phyloP scores from a whole-genome alignment of 1,140 invertebrate genomes.

The Gonatopus flavifemur region DNA sequence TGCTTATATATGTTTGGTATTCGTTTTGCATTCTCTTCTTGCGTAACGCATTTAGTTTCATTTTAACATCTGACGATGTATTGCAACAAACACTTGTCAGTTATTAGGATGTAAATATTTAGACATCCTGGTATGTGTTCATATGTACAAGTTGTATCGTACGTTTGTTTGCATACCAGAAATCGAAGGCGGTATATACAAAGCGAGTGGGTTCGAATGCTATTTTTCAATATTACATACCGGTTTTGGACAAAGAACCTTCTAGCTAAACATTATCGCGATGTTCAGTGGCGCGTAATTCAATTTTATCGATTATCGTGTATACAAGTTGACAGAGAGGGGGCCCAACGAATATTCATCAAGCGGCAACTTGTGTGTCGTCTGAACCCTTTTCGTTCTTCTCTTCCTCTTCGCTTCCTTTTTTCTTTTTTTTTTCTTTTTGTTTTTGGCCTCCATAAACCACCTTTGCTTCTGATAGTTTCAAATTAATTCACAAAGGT shows the following conservation, averaged over 20 bases:
- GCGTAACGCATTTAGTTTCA: too few relatives aligned
- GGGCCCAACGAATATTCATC: constrained; percentile 31
- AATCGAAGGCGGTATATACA: constrained; percentile 9
- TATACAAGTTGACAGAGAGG: constrained; percentile 27
- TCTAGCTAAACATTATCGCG: constrained; percentile 23
- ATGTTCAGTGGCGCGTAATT: constrained; percentile 36
- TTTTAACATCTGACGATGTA: too few relatives aligned
- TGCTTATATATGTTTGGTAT: too few relatives aligned
- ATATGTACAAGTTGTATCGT: too few relatives aligned
- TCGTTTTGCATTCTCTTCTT: background rate
- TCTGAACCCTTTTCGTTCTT: constrained; percentile 25
- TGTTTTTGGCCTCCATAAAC: too few relatives aligned
- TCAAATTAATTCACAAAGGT: constrained; percentile 7
- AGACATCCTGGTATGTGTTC: too few relatives aligned
- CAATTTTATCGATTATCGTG: constrained; percentile 41
- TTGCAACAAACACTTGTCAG: too few relatives aligned
- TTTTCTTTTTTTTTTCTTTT: background rate
- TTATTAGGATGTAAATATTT: too few relatives aligned
- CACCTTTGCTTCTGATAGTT: too few relatives aligned
- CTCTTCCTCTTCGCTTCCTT: background rate
- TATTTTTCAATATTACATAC: background rate
- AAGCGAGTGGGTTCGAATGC: background rate
- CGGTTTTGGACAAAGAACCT: constrained; percentile 28
- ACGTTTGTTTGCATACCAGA: too few relatives aligned
- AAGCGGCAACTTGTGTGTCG: constrained; percentile 11